Percentiles rank a stretch among this genome's conserved stretches.
Evolutionary conservation across 2,113 vertebrate genomes (phyloP).

Genomic region (Agelaius tricolor): DNA sequence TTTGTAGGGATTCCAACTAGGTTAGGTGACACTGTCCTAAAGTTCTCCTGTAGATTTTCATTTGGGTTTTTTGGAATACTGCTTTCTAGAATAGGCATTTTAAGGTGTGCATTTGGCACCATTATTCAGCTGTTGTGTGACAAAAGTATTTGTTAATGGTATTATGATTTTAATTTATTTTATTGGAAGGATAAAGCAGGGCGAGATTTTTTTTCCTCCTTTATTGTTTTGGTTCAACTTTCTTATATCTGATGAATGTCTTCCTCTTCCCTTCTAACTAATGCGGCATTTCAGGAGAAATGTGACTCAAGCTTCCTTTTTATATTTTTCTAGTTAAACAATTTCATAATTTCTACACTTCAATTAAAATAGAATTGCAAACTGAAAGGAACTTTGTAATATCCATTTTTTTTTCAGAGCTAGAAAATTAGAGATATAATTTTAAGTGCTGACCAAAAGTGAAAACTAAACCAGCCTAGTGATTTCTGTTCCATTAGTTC

Average conservation of each 20-base stretch:
- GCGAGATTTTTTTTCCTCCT: background rate
- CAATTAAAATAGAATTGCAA: background rate
- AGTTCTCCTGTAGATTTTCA: background rate
- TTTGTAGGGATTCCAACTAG: background rate
- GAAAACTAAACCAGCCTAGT: background rate
- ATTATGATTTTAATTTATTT: background rate
- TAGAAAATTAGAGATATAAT: background rate
- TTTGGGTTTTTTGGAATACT: background rate
- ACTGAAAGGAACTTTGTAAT: background rate
- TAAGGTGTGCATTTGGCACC: background rate
- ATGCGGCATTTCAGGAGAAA: background rate
- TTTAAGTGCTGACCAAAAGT: background rate
- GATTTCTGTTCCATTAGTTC: background rate
- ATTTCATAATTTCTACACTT: background rate
- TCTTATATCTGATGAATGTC: background rate
- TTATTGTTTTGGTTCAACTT: constrained; percentile 1
- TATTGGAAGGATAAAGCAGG: background rate
- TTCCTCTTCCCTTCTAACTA: background rate
- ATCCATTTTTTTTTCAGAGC: background rate
- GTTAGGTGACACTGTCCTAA: background rate
- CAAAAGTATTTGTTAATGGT: background rate
- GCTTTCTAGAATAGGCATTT: background rate
- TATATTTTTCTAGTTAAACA: background rate
- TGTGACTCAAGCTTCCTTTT: constrained; percentile 1
- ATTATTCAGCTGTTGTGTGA: background rate